phyloP scores from a whole-genome alignment of 2,797 vertebrate species.

The Microctenopoma lineatum region DNA sequence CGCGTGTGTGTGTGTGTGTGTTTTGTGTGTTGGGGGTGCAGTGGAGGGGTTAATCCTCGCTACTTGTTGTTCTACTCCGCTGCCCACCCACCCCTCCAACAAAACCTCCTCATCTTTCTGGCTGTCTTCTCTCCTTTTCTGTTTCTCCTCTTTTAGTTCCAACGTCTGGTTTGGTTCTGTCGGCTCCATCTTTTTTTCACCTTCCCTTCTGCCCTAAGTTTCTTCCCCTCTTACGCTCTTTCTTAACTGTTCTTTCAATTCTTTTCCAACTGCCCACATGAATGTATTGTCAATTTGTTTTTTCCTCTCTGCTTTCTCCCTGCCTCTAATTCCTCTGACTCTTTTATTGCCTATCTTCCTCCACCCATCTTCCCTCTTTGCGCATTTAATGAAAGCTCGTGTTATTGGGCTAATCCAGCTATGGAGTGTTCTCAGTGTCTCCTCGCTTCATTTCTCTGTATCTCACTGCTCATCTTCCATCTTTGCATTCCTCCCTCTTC shows the following conservation, averaged over 20 bases:
- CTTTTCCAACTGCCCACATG: constrained; percentile 4
- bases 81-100: constrained; percentile 22
- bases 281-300: constrained; percentile 33
- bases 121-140: constrained; percentile 31
- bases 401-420: constrained; percentile 62
- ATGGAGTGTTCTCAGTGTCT: constrained; percentile 54
- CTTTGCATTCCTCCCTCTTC: constrained; percentile 58
- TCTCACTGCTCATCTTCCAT: constrained; percentile 64
- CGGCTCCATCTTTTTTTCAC: constrained; percentile 1
- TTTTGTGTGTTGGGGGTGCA: constrained; percentile 38
- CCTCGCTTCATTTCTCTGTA: constrained; percentile 55
- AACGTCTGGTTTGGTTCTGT: constrained; percentile 8
- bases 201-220: background rate
- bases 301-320: constrained; percentile 1
- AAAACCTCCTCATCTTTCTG: constrained; percentile 47
- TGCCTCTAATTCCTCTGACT: constrained; percentile 5
- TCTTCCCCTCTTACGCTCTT: background rate
- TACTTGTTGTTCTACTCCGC: constrained; percentile 77
- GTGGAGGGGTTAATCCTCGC: constrained; percentile 73
- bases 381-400: constrained; percentile 61
- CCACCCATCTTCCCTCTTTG: constrained; percentile 36
- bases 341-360: constrained; percentile 33
- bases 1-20: constrained; percentile 29
- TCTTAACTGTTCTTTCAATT: constrained; percentile 4
- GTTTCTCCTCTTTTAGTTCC: constrained; percentile 5